Evolutionary conservation across 2,113 vertebrate genomes (phyloP), one percentile per base, ranked within the genome.

Genomic region (Rynchops niger): DNA sequence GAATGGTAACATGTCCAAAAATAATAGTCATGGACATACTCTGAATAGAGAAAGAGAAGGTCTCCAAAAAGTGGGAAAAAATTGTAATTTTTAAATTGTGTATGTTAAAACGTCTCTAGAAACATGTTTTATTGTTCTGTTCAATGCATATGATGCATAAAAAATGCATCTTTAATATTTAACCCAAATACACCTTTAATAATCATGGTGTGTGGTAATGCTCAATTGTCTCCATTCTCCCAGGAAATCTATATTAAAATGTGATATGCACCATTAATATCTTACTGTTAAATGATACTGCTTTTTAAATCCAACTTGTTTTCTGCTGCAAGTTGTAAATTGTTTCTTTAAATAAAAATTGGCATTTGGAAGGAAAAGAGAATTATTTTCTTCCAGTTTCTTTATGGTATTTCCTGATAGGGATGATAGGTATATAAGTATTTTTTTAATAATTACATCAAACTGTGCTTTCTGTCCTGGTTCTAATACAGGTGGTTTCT

Each of bases 261-360:
- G 19, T 26, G 18, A 23, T 49, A 34, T 1, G 2, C 2, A 7
- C 4, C 1, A 0, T 74, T 61, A 52, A 29, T 72, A 42, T 11
- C 10, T 77, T 76, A 23, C 36, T 91, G 22, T 86, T 86, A 59
- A 66, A 20, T 58, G 84, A 38, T 62, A 15, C 8, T 69, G 7
- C 26, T 61, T 78, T 32, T 50, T 88, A 91, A 77, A 82, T 62
- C 9, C 1, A 6, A 6, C 42, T 43, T 88, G 30, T 47, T 84
- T 87, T 9, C 67, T 65, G 9, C 18, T 43, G 9, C 13, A 91
- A 84, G 56, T 12, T 66, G 4, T 70, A 70, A 77, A 20, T 62
- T 66, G 22, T 49, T 92, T 91, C 26, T 70, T 47, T 55, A 66
- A 86, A 70, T 65, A 76, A 95, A 84, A 43, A 30, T 2, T 32